Conservation (phyloP, 1,140 invertebrate genomes). For the Diachasmimorpha longicaudata region DNA sequence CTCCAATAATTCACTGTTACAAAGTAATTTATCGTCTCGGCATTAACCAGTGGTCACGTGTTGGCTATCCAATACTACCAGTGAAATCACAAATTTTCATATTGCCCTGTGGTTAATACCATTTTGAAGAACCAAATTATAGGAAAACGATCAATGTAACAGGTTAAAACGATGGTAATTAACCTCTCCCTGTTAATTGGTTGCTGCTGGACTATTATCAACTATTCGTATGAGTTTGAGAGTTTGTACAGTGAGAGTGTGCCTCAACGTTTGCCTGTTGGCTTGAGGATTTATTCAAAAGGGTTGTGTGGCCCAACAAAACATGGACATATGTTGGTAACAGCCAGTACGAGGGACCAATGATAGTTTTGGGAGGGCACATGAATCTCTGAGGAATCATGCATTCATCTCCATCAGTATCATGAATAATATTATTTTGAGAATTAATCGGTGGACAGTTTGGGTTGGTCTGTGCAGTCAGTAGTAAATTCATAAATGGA, state of each 20-base stretch:
- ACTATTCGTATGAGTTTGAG: constrained; percentile 45
- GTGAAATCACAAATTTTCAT: background rate
- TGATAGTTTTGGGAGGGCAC: background rate
- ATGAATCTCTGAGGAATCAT: too few relatives aligned
- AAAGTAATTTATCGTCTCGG: background rate
- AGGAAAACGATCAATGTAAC: background rate
- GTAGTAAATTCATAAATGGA: too few relatives aligned
- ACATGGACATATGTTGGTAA: background rate
- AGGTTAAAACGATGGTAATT: constrained; percentile 51
- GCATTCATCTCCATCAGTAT: too few relatives aligned
- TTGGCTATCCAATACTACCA: background rate
- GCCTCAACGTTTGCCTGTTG: constrained; percentile 34
- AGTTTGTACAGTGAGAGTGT: constrained; percentile 15
- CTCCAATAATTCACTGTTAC: background rate
- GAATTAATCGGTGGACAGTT: too few relatives aligned
- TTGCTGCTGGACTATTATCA: constrained; percentile 47
- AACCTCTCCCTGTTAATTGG: constrained; percentile 45
- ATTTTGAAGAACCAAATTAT: background rate
- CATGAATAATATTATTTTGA: too few relatives aligned
- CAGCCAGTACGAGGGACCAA: background rate
- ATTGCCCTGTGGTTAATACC: background rate
- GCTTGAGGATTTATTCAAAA: constrained; percentile 44
- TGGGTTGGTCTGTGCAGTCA: too few relatives aligned
- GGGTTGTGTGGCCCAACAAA: background rate
- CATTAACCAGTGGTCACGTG: background rate